phyloP scores from a whole-genome alignment of 35 echinoderm and acorn worm genomes.

The Diadema setosum region DNA sequence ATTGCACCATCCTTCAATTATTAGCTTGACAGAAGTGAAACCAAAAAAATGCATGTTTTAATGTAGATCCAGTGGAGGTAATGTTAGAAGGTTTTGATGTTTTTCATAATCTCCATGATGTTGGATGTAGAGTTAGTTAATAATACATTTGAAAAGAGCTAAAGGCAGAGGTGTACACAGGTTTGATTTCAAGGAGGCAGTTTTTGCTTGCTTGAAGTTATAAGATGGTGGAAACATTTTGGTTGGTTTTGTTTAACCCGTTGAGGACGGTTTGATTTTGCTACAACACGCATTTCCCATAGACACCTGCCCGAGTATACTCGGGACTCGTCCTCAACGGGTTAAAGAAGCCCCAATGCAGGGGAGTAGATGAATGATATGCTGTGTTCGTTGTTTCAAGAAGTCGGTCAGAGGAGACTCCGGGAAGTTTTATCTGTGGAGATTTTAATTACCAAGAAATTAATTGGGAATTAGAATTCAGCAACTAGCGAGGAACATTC shows the following conservation, averaged over 20 bases:
- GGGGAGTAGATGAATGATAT: not conserved
- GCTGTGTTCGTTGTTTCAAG: not conserved
- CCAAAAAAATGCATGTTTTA: not conserved
- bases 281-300: no score
- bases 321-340: no score
- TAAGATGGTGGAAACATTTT: not conserved
- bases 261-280: no score
- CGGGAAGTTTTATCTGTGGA: not conserved
- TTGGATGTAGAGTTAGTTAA: no score
- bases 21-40: not conserved
- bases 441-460: constrained; percentile 34
- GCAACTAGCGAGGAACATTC: not conserved
- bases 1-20: not conserved
- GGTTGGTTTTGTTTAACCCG: constrained; percentile 14
- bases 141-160: no score
- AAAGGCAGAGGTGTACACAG: no score
- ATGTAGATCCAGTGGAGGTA: not conserved
- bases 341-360: not conserved
- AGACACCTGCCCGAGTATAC: no score
- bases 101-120: not conserved
- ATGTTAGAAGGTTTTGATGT: not conserved
- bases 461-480: not conserved
- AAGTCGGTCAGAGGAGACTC: not conserved
- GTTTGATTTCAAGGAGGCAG: no score
- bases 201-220: no score